These are phyloP conservation scores for Arvicanthis niloticus DNA, from an alignment of 2,113 vertebrate genomes.

Conservation along the genomic window DNA sequence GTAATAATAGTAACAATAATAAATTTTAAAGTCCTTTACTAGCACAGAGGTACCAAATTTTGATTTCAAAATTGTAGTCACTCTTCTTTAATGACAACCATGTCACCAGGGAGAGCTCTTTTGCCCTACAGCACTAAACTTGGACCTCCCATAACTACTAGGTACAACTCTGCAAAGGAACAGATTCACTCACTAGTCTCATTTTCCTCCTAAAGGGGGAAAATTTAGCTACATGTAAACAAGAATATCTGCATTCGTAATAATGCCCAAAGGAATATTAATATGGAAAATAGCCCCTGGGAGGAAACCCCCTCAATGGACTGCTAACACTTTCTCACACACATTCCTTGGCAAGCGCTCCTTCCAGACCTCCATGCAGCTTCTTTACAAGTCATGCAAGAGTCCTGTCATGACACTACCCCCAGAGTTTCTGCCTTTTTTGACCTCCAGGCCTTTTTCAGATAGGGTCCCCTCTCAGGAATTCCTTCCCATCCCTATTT, in stretches of 20 bases:
- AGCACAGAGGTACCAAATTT: conserved; percentile 30
- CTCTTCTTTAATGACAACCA: conserved; percentile 2
- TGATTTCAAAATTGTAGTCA: background rate
- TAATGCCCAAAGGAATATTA: background rate
- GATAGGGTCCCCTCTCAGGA: background rate
- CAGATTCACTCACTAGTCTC: background rate
- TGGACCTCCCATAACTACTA: background rate
- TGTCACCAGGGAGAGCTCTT: background rate
- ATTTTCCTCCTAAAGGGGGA: background rate
- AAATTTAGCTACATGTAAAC: background rate
- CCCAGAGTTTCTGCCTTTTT: background rate
- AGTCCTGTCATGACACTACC: background rate
- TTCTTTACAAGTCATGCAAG: background rate
- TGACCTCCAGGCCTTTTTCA: background rate
- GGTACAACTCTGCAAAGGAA: conserved; percentile 5
- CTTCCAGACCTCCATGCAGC: background rate
- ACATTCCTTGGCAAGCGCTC: background rate
- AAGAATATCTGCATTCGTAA: conserved; percentile 22
- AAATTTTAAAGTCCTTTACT: background rate
- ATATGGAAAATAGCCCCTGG: conserved; percentile 17
- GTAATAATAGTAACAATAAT: background rate
- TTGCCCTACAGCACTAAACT: background rate
- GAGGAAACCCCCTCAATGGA: background rate
- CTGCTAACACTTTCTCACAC: conserved; percentile 21
- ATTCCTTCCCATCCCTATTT: background rate